Evolutionary conservation across 2,113 vertebrate genomes (phyloP).

Genomic region (Nerophis lumbriciformis): DNA sequence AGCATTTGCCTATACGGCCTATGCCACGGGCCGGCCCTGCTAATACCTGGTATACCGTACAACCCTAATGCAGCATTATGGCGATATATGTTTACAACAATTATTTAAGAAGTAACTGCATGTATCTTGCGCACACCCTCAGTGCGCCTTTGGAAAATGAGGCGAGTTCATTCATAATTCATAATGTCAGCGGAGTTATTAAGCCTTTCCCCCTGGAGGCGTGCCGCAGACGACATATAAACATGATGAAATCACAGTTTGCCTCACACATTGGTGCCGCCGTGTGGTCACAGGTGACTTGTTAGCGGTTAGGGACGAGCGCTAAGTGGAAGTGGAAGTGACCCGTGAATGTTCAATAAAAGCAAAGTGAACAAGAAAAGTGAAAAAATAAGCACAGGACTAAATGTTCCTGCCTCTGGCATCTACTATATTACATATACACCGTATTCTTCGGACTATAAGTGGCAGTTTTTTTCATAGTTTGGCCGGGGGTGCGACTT

Average conservation of each 20-base stretch:
- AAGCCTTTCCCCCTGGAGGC: conserved; percentile 53
- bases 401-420: conserved; percentile 14
- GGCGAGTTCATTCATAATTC: conserved; percentile 71
- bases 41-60: too few species aligned
- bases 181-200: conserved; percentile 57
- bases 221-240: conserved; percentile 61
- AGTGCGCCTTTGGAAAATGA: conserved; percentile 58
- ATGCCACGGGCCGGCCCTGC: too few species aligned
- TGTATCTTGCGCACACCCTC: conserved; percentile 45
- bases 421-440: too few species aligned
- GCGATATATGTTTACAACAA: too few species aligned
- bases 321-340: conserved; percentile 68
- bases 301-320: conserved; percentile 65
- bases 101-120: conserved; percentile 39
- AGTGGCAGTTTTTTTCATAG: too few species aligned
- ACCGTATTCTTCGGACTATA: too few species aligned
- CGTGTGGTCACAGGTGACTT: conserved; percentile 70
- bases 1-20: too few species aligned
- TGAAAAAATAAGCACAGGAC: conserved; percentile 21
- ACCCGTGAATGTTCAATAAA: conserved; percentile 69
- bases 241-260: conserved; percentile 67
- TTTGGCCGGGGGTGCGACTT: too few species aligned
- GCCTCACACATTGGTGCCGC: conserved; percentile 52
- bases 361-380: conserved; percentile 63
- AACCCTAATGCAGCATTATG: too few species aligned